A percentile compares a stretch with the other conserved stretches of the same genome.
Conservation (phyloP, 2,888 invertebrate species). For the Drepana falcataria region DNA sequence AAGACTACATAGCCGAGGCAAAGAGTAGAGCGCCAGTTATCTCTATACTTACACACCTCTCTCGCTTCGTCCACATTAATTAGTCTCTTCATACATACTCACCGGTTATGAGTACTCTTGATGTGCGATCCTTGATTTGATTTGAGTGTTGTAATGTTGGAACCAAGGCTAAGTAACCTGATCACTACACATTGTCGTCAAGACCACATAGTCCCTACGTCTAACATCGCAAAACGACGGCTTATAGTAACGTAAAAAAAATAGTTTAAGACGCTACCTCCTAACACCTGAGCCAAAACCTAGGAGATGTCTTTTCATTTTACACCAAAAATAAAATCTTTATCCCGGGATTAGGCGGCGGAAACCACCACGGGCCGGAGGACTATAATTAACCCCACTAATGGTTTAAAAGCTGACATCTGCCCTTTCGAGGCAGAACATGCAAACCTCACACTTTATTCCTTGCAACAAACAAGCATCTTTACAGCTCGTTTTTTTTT, state of each 20-base stretch:
- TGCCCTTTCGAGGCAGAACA: conserved; percentile 54
- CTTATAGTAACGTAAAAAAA: neutral
- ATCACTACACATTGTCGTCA: no score
- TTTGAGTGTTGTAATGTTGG: no score
- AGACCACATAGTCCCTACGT: no score
- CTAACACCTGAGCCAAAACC: conserved; percentile 13
- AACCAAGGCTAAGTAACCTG: no score
- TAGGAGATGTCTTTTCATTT: conserved; percentile 64
- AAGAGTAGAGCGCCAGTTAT: no score
- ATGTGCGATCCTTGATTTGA: no score
- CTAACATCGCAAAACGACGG: neutral
- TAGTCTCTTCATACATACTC: no score
- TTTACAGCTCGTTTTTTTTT: conserved; percentile 9
- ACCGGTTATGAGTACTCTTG: no score
- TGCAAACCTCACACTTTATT: conserved; percentile 29
- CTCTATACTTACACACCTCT: no score
- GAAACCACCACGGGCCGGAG: conserved; percentile 9
- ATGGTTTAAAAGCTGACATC: conserved; percentile 70
- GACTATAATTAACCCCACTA: conserved; percentile 65
- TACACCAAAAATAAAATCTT: conserved; percentile 70
- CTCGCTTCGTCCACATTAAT: no score
- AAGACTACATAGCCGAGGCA: no score
- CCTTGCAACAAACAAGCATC: conserved; percentile 26
- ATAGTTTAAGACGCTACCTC: neutral
- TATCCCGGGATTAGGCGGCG: conserved; percentile 53